Conservation (phyloP, 2,888 invertebrate genomes). For the Plagiodera versicolora region DNA sequence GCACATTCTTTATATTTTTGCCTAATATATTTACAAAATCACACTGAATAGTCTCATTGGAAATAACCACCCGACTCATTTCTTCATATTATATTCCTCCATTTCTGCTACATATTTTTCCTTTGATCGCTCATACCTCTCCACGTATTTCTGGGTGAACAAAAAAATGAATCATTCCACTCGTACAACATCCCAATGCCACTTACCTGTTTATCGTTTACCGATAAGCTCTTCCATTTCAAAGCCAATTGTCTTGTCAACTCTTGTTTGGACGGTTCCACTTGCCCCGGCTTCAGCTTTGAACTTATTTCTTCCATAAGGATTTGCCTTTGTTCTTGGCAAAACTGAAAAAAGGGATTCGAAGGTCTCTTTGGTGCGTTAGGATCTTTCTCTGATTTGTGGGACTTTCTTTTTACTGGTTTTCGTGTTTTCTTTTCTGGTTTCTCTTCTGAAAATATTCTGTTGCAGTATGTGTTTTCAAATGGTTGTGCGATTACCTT, state of each 20-base stretch:
- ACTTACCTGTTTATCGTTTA: constrained; percentile 70
- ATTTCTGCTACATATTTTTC: constrained; percentile 77
- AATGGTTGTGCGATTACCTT: constrained; percentile 19
- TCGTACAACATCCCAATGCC: background rate
- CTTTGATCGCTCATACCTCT: constrained; percentile 72
- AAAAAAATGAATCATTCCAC: constrained; percentile 8
- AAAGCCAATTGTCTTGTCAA: constrained; percentile 73
- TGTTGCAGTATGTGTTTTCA: background rate
- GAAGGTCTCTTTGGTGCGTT: constrained; percentile 79
- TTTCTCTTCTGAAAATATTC: constrained; percentile 39
- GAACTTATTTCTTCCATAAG: constrained; percentile 67
- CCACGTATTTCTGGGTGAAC: constrained; percentile 69
- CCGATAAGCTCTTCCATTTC: constrained; percentile 70
- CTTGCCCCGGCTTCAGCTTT: constrained; percentile 61
- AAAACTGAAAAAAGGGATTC: constrained; percentile 81
- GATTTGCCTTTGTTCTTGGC: constrained; percentile 75
- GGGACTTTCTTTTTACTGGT: constrained; percentile 57
- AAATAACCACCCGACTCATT: constrained; percentile 29
- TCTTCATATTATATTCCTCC: constrained; percentile 63
- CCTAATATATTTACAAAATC: background rate
- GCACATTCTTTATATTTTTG: background rate
- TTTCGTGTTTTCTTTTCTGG: constrained; percentile 46
- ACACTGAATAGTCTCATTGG: no score
- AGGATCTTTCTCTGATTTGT: constrained; percentile 65
- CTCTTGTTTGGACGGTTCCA: constrained; percentile 74